These are phyloP conservation scores for Pycnomerus fuliginosus DNA, from an alignment of 2,888 invertebrate genomes.

Conservation along the genomic window DNA sequence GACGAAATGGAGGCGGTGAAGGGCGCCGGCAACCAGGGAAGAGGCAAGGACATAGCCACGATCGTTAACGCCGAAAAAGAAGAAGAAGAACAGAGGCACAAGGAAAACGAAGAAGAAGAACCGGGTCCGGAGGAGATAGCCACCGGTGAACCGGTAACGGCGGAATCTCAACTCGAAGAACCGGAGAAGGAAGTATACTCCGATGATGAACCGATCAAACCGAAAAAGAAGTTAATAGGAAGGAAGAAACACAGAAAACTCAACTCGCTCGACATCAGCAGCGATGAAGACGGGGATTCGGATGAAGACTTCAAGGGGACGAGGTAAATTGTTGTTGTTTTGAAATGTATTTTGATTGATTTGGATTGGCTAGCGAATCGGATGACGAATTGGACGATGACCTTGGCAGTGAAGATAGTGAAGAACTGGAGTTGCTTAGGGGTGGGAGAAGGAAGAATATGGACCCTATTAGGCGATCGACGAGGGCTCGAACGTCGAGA, in stretches of 20 bases:
- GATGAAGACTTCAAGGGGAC: slow-evolving; percentile 92
- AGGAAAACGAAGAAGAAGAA: slow-evolving; percentile 21
- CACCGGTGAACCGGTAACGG: not conserved
- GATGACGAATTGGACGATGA: slow-evolving; percentile 61
- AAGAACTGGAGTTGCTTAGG: slow-evolving; percentile 52
- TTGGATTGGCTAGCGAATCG: slow-evolving; percentile 43
- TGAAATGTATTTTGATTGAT: slow-evolving; percentile 1
- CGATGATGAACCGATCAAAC: slow-evolving; percentile 39
- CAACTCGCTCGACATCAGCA: slow-evolving; percentile 68
- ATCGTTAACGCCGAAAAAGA: slow-evolving; percentile 79
- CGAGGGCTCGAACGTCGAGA: slow-evolving; percentile 54
- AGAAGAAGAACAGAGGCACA: slow-evolving; percentile 53
- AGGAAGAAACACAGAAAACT: slow-evolving; percentile 72
- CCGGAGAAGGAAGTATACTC: slow-evolving; percentile 37
- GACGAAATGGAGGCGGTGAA: slow-evolving; percentile 74
- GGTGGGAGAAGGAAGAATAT: slow-evolving; percentile 50
- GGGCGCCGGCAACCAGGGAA: slow-evolving; percentile 76
- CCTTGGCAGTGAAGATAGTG: slow-evolving; percentile 60
- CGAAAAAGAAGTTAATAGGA: slow-evolving; percentile 34
- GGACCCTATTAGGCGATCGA: slow-evolving; percentile 58
- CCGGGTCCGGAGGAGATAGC: not conserved
- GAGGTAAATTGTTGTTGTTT: slow-evolving; percentile 55
- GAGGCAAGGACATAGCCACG: slow-evolving; percentile 91
- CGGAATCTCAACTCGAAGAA: not conserved
- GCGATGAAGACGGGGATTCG: slow-evolving; percentile 70